Evolutionary conservation across 2,113 vertebrate species (phyloP).

Genomic region (Cheirogaleus medius): DNA sequence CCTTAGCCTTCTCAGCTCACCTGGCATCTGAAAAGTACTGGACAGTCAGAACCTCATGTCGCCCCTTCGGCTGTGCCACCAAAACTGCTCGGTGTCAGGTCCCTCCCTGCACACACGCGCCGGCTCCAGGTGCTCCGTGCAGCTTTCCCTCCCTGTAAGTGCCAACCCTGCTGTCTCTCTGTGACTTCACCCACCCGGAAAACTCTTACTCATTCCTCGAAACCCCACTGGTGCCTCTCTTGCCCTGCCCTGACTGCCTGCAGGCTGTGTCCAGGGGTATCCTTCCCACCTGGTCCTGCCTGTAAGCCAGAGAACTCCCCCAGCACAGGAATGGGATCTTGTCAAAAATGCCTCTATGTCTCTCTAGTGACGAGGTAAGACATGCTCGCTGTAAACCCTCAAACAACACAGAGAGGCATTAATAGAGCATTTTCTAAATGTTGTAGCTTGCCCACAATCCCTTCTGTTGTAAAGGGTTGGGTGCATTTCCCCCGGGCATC

Average conservation of each 20-base stretch:
- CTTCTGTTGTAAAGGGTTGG: not conserved
- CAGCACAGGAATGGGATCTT: not conserved
- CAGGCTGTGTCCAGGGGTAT: not conserved
- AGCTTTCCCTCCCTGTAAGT: not conserved
- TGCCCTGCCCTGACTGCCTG: no score
- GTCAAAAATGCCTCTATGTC: not conserved
- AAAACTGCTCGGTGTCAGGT: not conserved
- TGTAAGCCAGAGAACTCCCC: not conserved
- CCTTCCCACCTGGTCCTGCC: not conserved
- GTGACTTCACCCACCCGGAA: not conserved
- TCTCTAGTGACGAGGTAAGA: not conserved
- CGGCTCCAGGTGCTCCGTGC: fast-evolving
- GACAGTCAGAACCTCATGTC: not conserved
- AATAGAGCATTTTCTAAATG: not conserved
- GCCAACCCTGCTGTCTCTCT: fast-evolving
- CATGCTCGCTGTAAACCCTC: not conserved
- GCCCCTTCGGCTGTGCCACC: fast-evolving
- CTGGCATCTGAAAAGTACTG: not conserved
- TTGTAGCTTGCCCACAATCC: not conserved
- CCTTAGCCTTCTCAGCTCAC: not conserved
- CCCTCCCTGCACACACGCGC: fast-evolving
- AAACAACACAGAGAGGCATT: not conserved
- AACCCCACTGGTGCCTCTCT: not conserved
- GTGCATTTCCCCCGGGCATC: no score
- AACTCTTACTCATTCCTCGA: not conserved